These are phyloP conservation scores for Drosophila neoperkinsi DNA, from an alignment of 2,888 invertebrate species.

Conservation along the genomic window DNA sequence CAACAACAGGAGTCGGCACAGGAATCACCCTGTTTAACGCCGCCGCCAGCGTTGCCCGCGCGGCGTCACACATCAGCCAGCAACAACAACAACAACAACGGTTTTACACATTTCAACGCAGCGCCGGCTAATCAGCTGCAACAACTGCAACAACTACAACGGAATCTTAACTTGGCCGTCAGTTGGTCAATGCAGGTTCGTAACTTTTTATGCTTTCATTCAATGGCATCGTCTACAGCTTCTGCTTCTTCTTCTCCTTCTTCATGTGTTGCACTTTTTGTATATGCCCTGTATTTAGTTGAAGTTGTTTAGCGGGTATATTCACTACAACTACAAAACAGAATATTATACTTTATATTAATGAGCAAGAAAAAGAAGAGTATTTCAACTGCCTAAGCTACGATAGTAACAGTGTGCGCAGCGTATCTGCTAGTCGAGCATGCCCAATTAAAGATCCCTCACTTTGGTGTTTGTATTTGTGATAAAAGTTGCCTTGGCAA, in stretches of 20 bases:
- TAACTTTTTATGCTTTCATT: slow-evolving; percentile 37
- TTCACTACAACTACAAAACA: too few relatives aligned
- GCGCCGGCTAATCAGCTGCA: slow-evolving; percentile 61
- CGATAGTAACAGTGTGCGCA: background rate
- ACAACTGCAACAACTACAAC: slow-evolving; percentile 32
- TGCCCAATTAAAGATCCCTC: background rate
- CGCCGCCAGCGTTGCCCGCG: slow-evolving; percentile 80
- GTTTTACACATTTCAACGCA: slow-evolving; percentile 59
- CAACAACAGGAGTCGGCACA: slow-evolving; percentile 22
- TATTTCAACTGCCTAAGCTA: background rate
- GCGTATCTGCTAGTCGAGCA: slow-evolving; percentile 4
- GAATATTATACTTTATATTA: background rate
- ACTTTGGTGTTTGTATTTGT: slow-evolving; percentile 7
- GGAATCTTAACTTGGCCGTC: slow-evolving; percentile 59
- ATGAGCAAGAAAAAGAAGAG: background rate
- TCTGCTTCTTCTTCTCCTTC: background rate
- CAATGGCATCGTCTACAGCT: slow-evolving; percentile 20
- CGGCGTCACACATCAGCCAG: slow-evolving; percentile 63
- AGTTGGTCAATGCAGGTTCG: slow-evolving; percentile 66
- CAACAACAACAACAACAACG: slow-evolving; percentile 49
- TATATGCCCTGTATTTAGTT: slow-evolving; percentile 8
- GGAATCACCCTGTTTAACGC: slow-evolving; percentile 52
- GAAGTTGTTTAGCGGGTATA: background rate
- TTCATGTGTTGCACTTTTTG: slow-evolving; percentile 14
- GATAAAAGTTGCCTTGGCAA: slow-evolving; percentile 34